Percentiles rank a stretch among this genome's conserved stretches.
These are phyloP conservation scores for Diglossa cyanea DNA, from an alignment of 2,797 vertebrate genomes.

Conservation along the genomic window DNA sequence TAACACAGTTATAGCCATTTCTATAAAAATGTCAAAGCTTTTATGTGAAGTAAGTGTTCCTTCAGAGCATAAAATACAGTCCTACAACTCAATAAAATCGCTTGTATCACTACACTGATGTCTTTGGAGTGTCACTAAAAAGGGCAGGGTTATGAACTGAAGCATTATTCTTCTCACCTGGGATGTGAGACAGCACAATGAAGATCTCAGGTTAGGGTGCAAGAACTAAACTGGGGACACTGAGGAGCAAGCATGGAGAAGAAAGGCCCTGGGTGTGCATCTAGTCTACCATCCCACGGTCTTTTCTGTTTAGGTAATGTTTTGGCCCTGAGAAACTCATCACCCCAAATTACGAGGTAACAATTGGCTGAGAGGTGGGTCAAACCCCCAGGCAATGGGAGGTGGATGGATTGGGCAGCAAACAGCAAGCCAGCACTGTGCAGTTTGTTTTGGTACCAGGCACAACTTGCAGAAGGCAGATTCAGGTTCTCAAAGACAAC, in stretches of 20 bases:
- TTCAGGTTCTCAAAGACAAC: neutral
- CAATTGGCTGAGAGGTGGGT: neutral
- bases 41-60: neutral
- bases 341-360: neutral
- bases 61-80: neutral
- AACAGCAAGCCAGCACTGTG: neutral
- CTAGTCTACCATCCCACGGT: rapidly evolving
- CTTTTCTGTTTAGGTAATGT: neutral
- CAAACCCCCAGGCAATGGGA: neutral
- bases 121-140: neutral
- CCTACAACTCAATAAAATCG: neutral
- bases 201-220: neutral
- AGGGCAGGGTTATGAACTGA: neutral
- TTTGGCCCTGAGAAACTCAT: neutral
- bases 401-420: neutral
- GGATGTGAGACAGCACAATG: neutral
- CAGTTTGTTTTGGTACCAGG: neutral
- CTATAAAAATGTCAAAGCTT: slow-evolving; percentile 34
- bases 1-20: neutral
- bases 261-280: neutral
- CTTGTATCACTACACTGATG: neutral
- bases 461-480: neutral
- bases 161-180: neutral
- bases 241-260: neutral
- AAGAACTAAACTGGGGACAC: neutral